A percentile compares a stretch with the other conserved stretches of the same genome.
Conservation (phyloP, 2,113 vertebrate species). For the Oncorhynchus kisutch region DNA sequence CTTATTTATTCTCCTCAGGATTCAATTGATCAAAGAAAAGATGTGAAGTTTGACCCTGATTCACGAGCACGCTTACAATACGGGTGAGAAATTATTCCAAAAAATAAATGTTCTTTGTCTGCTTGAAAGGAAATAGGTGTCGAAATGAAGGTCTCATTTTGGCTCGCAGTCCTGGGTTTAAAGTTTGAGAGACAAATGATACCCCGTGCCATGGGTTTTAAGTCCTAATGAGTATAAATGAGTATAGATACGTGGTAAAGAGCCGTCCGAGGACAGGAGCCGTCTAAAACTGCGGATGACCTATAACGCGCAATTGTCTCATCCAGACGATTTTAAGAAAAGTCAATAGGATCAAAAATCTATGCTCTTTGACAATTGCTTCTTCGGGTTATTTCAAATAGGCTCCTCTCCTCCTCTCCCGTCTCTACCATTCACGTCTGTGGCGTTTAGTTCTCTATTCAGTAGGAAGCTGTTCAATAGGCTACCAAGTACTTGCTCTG, state of each 20-base stretch:
- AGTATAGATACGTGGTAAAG: constrained; percentile 44
- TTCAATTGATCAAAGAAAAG: neutral
- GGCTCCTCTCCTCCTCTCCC: neutral
- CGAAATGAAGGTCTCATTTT: constrained; percentile 54
- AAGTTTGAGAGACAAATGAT: constrained; percentile 59
- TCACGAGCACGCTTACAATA: too few species aligned
- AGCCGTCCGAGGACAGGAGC: constrained; percentile 7
- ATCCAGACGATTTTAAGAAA: constrained; percentile 37
- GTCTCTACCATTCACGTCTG: constrained; percentile 12
- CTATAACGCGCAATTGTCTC: constrained; percentile 38
- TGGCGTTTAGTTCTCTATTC: constrained; percentile 1
- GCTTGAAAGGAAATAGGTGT: constrained; percentile 41
- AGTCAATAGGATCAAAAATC: constrained; percentile 23
- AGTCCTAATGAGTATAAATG: constrained; percentile 41
- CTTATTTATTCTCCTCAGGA: too few species aligned
- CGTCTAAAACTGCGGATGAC: constrained; percentile 50
- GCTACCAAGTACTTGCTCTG: too few species aligned
- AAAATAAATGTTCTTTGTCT: neutral
- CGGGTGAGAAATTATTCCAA: too few species aligned
- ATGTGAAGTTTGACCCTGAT: too few species aligned
- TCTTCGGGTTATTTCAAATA: constrained; percentile 49
- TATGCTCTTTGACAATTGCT: constrained; percentile 33
- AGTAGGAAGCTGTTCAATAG: neutral
- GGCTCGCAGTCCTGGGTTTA: constrained; percentile 27
- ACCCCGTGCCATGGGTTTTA: constrained; percentile 36